Evolutionary conservation across 1,140 invertebrate species (phyloP).

Genomic region (Drosophila chauvacae): DNA sequence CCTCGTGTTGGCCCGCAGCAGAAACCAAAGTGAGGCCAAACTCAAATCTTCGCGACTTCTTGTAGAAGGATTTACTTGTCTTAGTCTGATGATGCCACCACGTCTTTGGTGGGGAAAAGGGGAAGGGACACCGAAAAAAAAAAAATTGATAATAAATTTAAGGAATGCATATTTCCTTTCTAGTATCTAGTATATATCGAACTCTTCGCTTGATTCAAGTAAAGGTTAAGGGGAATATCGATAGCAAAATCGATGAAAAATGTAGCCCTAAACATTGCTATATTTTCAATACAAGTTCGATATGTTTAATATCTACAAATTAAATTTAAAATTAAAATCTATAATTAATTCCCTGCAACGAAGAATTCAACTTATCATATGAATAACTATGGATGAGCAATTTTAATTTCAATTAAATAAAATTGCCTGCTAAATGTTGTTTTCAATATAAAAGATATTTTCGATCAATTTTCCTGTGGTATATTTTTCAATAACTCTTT

Average conservation of each 20-base stretch:
- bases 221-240: not conserved
- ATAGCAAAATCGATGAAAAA: too few species aligned
- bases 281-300: too few species aligned
- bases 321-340: too few species aligned
- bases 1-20: conserved; percentile 26
- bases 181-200: not conserved
- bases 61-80: conserved; percentile 64
- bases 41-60: conserved; percentile 38
- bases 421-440: too few species aligned
- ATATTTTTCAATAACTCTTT: not conserved
- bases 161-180: too few species aligned
- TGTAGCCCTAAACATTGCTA: too few species aligned
- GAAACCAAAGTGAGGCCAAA: conserved; percentile 33
- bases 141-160: too few species aligned
- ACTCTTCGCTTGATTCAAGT: not conserved
- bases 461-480: not conserved
- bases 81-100: conserved; percentile 25
- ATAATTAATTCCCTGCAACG: not conserved
- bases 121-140: conserved; percentile 1
- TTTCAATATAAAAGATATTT: not conserved
- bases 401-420: not conserved
- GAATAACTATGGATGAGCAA: not conserved
- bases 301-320: too few species aligned
- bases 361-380: not conserved
- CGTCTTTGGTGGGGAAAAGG: not conserved